phyloP scores from a whole-genome alignment of 2,113 vertebrate species.

The Excalfactoria chinensis region DNA sequence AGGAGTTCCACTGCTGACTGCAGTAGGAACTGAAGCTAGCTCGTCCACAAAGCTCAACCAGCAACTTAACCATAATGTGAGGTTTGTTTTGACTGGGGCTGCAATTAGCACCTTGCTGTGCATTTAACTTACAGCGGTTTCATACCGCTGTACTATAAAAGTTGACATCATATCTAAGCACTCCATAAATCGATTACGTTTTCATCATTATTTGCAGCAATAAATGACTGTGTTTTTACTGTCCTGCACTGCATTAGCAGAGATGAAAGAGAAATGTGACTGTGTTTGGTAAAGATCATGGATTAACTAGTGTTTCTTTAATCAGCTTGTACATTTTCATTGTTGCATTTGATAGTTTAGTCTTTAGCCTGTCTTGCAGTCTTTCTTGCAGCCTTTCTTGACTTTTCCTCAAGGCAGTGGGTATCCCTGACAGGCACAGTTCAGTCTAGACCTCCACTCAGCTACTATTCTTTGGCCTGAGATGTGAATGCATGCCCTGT shows the following conservation, averaged over 20 bases:
- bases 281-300: background rate
- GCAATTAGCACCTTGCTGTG: constrained; percentile 25
- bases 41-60: background rate
- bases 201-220: constrained; percentile 11
- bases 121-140: constrained; percentile 10
- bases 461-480: background rate
- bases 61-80: background rate
- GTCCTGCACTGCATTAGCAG: constrained; percentile 29
- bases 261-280: background rate
- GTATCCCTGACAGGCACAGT: background rate
- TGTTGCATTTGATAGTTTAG: constrained; percentile 9
- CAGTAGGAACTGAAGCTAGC: background rate
- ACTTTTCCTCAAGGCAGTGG: background rate
- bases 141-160: background rate
- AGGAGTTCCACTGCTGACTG: background rate
- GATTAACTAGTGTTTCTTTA: background rate
- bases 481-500: background rate
- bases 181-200: background rate
- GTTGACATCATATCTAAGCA: background rate
- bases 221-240: constrained; percentile 23
- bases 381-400: background rate
- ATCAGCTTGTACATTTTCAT: constrained; percentile 22
- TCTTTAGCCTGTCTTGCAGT: background rate
- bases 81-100: background rate
- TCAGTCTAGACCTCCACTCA: background rate